Conservation (phyloP, 2,888 invertebrate genomes). For the Pocota personata region DNA sequence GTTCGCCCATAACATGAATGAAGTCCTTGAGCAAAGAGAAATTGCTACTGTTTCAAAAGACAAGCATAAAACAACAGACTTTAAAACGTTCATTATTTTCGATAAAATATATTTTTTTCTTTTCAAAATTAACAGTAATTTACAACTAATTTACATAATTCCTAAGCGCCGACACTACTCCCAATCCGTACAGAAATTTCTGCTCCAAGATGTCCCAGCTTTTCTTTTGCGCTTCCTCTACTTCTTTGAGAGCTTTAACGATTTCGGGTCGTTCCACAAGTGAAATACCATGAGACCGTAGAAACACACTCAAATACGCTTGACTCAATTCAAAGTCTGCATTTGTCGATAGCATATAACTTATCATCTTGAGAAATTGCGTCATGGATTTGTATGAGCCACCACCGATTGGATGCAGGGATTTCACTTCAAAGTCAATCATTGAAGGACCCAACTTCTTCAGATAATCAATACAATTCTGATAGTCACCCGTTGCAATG, state of each 20-base stretch:
- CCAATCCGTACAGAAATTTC: slow-evolving; percentile 89
- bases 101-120: slow-evolving; percentile 10
- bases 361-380: slow-evolving; percentile 90
- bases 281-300: slow-evolving; percentile 89
- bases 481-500: slow-evolving; percentile 82
- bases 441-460: slow-evolving; percentile 89
- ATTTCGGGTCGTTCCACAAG: slow-evolving; percentile 85
- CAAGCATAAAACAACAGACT: background rate
- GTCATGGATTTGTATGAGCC: slow-evolving; percentile 89
- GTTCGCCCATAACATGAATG: too few species aligned
- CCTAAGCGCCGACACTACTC: slow-evolving; percentile 90
- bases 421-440: slow-evolving; percentile 94
- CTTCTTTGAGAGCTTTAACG: slow-evolving; percentile 84
- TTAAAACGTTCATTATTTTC: background rate
- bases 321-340: slow-evolving; percentile 95
- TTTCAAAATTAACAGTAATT: slow-evolving; percentile 45
- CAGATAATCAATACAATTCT: slow-evolving; percentile 84
- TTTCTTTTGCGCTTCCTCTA: slow-evolving; percentile 85
- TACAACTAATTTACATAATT: slow-evolving; percentile 81
- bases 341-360: slow-evolving; percentile 88
- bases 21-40: too few species aligned
- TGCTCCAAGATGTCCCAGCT: slow-evolving; percentile 88
- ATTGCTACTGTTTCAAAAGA: too few species aligned
- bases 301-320: slow-evolving; percentile 93
- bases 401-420: slow-evolving; percentile 89